Base-by-base conservation (phyloP, 2,888 invertebrate genomes). In the Prenolepis imparis region DNA sequence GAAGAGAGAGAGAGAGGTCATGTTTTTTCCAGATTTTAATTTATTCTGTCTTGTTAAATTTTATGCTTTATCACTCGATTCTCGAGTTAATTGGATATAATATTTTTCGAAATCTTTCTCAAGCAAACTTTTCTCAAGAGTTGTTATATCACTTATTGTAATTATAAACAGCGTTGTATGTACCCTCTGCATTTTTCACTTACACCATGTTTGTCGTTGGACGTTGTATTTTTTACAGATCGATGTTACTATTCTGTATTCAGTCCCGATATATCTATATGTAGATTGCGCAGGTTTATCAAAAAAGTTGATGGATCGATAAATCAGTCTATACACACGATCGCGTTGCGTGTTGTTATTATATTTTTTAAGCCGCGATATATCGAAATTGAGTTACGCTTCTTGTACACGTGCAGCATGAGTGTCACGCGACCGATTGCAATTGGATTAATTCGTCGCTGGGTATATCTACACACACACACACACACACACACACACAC, bases 401-500 rank as follows among this genome's bases (percentile, higher is more conserved):
- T 28, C 44, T 48, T 32, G 44, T 44, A 44, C 32, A 39, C 41
- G 57, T 18, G 57, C 28, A 32, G 21, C 55, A 41, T 3, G 70
- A 12, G n/a, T 59, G 78, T 59, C 72, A 70, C 57, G 72, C 72
- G 32, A 70, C 68, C 68, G 55, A 44, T 41, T 70, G 78, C 72
- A 80, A 80, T 70, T 72, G 78, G 78, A 80, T 80, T 72, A 80
- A 80, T 72, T 57, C 59, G 44, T 59, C 57, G 6, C 32, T 32
- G 64, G 48, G 32, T 21, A 32, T 18, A 6, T 59, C 12, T 12
- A 41, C 12, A 41, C 6, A 48, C 18, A 18, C 5, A 18, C 1
- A 48, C 4, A 48, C 0, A 18, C 6, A 44, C 4, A 48, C 0
- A 59, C 15, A 28, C 28, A 61, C 41, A n/a, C 32, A 15, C 32